These are phyloP conservation scores for Dolichopus griseipennis DNA, from an alignment of 2,888 invertebrate genomes.

Conservation along the genomic window DNA sequence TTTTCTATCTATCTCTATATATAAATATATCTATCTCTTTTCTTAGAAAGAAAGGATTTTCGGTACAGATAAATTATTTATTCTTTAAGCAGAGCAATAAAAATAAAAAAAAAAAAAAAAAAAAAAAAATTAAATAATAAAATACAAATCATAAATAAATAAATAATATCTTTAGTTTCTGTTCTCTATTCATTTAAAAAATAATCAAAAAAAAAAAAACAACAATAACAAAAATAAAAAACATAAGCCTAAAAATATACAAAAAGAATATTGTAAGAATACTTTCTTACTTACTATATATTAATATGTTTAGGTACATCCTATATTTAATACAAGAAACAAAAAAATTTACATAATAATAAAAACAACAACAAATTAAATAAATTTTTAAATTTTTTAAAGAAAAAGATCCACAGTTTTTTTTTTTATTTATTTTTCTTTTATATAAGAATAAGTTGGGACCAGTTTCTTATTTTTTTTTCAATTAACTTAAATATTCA, in stretches of 20 bases:
- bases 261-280: not conserved
- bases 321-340: too few species aligned
- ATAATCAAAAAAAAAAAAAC: not conserved
- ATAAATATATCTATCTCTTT: too few species aligned
- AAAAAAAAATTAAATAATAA: not conserved
- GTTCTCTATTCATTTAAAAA: conserved; percentile 2
- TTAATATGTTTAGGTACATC: too few species aligned
- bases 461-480: not conserved
- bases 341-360: too few species aligned
- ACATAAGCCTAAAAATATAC: not conserved
- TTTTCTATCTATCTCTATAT: too few species aligned
- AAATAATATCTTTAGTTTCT: not conserved
- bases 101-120: not conserved
- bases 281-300: not conserved
- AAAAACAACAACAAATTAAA: too few species aligned
- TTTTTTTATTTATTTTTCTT: not conserved
- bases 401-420: not conserved
- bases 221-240: too few species aligned
- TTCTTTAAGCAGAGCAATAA: not conserved
- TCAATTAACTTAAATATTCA: not conserved
- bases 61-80: not conserved
- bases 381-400: too few species aligned
- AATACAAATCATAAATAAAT: conserved; percentile 6
- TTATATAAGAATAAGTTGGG: not conserved
- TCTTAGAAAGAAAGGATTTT: too few species aligned